Conservation (phyloP, 1,140 invertebrate species). For the Drosophila bipectinata region DNA sequence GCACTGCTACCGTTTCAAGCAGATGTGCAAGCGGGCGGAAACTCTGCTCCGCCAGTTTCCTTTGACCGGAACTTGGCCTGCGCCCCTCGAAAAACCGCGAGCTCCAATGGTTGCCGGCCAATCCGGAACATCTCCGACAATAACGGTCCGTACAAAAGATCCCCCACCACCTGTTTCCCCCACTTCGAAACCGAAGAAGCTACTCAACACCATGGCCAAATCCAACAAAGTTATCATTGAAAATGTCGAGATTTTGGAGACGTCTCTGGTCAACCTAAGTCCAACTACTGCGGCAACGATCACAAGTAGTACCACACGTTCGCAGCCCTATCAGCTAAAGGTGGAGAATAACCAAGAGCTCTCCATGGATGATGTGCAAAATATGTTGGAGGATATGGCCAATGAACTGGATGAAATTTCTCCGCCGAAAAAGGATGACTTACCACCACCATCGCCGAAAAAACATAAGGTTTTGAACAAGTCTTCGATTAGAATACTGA, state of each 20-base stretch:
- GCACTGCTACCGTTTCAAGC: constrained; percentile 89
- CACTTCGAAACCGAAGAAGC: constrained; percentile 40
- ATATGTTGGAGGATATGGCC: constrained; percentile 58
- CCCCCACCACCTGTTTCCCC: fast-evolving
- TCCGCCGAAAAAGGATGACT: neutral
- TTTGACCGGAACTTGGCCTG: constrained; percentile 87
- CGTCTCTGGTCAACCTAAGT: constrained; percentile 23
- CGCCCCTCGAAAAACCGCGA: constrained; percentile 83
- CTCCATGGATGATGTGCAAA: constrained; percentile 76
- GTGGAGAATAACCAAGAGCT: constrained; percentile 75
- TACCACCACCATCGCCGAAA: neutral
- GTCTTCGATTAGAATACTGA: constrained; percentile 71
- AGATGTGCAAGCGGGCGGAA: constrained; percentile 89
- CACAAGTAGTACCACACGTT: neutral
- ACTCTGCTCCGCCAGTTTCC: constrained; percentile 88
- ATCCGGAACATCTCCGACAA: neutral
- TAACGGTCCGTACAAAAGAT: neutral
- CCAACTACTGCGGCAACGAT: neutral
- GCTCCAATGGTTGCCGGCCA: constrained; percentile 70
- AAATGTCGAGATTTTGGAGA: constrained; percentile 53
- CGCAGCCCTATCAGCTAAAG: constrained; percentile 63
- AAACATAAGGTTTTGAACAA: constrained; percentile 79
- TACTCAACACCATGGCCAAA: constrained; percentile 61
- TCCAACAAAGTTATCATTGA: constrained; percentile 43
- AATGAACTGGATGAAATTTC: constrained; percentile 36